Evolutionary conservation across 2,113 vertebrate genomes (phyloP), one percentile per base, ranked within the genome.

Genomic region (Pandion haliaetus): DNA sequence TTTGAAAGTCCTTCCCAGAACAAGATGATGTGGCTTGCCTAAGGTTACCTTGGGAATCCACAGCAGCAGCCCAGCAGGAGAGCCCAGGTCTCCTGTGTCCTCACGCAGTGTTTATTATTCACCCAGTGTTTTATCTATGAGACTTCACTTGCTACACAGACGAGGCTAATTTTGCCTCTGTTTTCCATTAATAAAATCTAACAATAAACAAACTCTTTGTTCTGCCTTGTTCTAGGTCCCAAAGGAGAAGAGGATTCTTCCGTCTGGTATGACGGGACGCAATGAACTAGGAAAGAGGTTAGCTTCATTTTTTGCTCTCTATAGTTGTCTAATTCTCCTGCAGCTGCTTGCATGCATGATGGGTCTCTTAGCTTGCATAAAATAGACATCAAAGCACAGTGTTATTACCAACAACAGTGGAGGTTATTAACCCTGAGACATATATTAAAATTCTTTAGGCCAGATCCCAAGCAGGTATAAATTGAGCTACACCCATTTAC

Each of bases 241-340:
- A 9, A 99, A 99, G 97, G 99, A 99, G 54, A 99, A 98, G 96
- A 99, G 99, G 97, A 97, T 98, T 76, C 96, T 98, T 44, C 93
- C 98, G 6, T 98, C 98, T 87, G 98, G 96, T 86, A 97, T 98
- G 6, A 82, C 95, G n/a, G 97, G 88, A 93, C 98, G 97, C 78
- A 97, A 93, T 76, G 99, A 99, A 90, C 95, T 98, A 57, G 98
- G 98, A 62, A 99, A 99, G 82, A 99, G 99, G 99, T 99, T 91
- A 98, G 98, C 71, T 73, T 57, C 36, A n/a, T 7, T 29, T 54
- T 52, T 59, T 49, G 36, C 76, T 90, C 88, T 85, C 82, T 83
- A 32, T 59, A 14, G 89, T 79, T 95, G 86, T 61, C 76, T 93
- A 6, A 25, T 47, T 93, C 84, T 93, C 59, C 90, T 87, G 82